Percentiles rank a stretch among this genome's conserved stretches.
Evolutionary conservation across 2,888 invertebrate genomes (phyloP).

Genomic region (Phengaris alcon): DNA sequence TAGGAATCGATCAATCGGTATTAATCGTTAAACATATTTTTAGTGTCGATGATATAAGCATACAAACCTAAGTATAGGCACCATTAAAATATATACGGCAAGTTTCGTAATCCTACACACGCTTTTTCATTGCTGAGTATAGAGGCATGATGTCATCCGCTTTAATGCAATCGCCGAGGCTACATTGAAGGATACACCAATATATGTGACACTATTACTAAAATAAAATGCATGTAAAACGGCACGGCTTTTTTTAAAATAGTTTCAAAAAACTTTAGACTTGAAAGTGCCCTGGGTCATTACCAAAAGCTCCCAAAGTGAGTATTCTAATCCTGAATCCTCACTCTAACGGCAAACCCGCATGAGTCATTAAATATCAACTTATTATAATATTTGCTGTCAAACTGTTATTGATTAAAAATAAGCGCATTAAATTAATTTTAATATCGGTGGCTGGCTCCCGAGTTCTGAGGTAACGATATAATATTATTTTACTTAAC

Average conservation of each 20-base stretch:
- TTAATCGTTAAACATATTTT: constrained; percentile 1
- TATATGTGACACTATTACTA: background rate
- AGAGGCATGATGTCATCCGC: background rate
- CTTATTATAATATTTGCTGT: background rate
- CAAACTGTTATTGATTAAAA: background rate
- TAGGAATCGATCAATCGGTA: background rate
- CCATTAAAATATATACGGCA: background rate
- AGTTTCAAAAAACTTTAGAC: too few species aligned
- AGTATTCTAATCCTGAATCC: too few species aligned
- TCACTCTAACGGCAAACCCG: too few species aligned
- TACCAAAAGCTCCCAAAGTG: too few species aligned
- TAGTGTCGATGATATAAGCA: background rate
- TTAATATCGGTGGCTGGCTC: background rate
- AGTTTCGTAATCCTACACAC: background rate
- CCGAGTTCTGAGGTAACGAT: constrained; percentile 1
- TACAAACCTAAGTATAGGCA: background rate
- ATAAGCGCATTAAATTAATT: background rate
- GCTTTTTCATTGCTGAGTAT: background rate
- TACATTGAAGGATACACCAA: background rate
- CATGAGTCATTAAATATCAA: too few species aligned
- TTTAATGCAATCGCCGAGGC: background rate
- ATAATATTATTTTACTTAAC: constrained; percentile 35
- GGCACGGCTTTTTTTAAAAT: too few species aligned
- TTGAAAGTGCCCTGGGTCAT: too few species aligned
- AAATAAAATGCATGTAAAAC: background rate